Percentiles rank a stretch among this genome's conserved stretches.
Evolutionary conservation across 1,140 invertebrate genomes (phyloP).

Genomic region (Polypedilum pembai): DNA sequence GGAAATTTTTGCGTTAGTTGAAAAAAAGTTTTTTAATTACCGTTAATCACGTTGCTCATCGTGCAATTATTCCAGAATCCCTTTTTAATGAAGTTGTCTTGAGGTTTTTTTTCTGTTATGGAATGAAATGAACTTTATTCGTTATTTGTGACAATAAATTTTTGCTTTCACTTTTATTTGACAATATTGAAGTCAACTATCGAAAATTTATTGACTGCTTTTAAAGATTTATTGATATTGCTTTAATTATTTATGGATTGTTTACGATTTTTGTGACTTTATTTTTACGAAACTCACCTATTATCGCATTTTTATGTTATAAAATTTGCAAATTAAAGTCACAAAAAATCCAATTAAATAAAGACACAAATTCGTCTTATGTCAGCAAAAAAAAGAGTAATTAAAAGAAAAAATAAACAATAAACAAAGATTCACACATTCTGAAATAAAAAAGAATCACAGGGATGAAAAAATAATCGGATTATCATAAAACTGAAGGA

Average conservation of each 20-base stretch:
- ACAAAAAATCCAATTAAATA: constrained; percentile 21
- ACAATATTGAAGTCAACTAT: neutral
- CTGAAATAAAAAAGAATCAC: neutral
- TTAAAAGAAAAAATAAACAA: constrained; percentile 26
- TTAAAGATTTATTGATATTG: constrained; percentile 25
- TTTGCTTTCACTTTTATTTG: neutral
- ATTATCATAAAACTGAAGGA: constrained; percentile 15
- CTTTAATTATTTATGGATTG: constrained; percentile 27
- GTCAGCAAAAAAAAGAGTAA: constrained; percentile 23
- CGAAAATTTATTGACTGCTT: constrained; percentile 23
- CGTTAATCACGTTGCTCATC: constrained; percentile 23
- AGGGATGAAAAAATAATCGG: constrained; percentile 15
- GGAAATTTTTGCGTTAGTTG: neutral
- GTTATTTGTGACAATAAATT: neutral
- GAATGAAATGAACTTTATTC: neutral
- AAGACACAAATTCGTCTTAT: constrained; percentile 13
- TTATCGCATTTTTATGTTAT: too few relatives aligned
- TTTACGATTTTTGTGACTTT: constrained; percentile 15
- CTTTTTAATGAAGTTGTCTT: neutral
- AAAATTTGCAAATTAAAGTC: too few relatives aligned
- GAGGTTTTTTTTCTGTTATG: too few relatives aligned
- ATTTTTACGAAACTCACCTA: neutral
- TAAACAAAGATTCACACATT: neutral
- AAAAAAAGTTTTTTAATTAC: constrained; percentile 26
- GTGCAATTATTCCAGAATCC: neutral